A percentile compares a stretch with the other conserved stretches of the same genome.
Evolutionary conservation across 2,888 invertebrate species (phyloP).

Genomic region (Cephus pygmeus): DNA sequence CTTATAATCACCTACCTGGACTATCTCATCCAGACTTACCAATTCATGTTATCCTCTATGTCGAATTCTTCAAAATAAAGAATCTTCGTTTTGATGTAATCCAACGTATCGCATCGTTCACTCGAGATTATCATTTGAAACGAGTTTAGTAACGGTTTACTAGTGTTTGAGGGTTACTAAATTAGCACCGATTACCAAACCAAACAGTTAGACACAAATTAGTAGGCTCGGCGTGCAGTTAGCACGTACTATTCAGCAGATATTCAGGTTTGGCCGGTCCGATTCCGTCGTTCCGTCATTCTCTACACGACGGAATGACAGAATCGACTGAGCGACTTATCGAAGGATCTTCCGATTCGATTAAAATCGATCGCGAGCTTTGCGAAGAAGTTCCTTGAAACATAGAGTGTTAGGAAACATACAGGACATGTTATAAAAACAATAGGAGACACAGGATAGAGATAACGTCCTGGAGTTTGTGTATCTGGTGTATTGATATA

Average conservation of each 20-base stretch:
- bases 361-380: conserved; percentile 2
- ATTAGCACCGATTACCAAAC: background rate
- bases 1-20: background rate
- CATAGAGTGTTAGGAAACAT: background rate
- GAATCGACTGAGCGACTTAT: background rate
- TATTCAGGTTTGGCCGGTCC: background rate
- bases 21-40: background rate
- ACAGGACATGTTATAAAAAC: background rate
- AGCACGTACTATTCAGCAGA: background rate
- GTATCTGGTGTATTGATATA: background rate
- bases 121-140: background rate
- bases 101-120: background rate
- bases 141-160: background rate
- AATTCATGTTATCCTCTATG: conserved; percentile 13
- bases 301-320: background rate
- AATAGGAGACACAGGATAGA: background rate
- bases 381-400: conserved; percentile 2
- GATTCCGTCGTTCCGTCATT: background rate
- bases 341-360: background rate
- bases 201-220: background rate
- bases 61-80: conserved; percentile 14
- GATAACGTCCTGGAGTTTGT: background rate
- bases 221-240: background rate
- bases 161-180: background rate
- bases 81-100: background rate